Conservation (phyloP, 2,797 vertebrate species). For the Fratercula arctica region DNA sequence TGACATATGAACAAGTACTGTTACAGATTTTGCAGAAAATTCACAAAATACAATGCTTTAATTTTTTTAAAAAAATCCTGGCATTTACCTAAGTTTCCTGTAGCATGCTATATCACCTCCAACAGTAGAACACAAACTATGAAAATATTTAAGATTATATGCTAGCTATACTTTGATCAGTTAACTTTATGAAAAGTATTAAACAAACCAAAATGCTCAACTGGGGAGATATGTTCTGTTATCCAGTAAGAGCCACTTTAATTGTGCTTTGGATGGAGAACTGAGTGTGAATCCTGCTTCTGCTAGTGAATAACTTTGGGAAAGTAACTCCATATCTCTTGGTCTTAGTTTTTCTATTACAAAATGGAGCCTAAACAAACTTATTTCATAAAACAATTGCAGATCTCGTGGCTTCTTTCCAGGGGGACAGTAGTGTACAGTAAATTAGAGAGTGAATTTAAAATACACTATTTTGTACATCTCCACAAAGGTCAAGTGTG, state of each 20-base stretch:
- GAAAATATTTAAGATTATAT: not conserved
- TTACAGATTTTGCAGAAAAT: not conserved
- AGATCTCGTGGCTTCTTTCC: not conserved
- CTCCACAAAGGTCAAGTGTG: not conserved
- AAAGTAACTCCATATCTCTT: rapidly evolving
- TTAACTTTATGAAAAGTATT: not conserved
- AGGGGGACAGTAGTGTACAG: not conserved
- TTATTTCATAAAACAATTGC: not conserved
- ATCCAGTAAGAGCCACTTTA: not conserved
- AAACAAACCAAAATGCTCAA: not conserved
- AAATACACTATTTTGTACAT: not conserved
- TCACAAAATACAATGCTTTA: not conserved
- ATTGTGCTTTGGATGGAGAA: not conserved
- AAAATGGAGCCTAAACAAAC: not conserved
- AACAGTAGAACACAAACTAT: not conserved
- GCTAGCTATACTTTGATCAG: not conserved
- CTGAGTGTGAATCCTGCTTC: not conserved
- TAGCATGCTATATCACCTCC: not conserved
- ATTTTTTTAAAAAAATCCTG: not conserved
- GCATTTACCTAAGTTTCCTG: not conserved
- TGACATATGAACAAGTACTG: not conserved
- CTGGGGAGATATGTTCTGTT: not conserved
- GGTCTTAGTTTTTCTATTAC: not conserved
- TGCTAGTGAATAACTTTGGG: not conserved
- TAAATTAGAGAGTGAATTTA: not conserved